These are phyloP conservation scores for Polypterus bichir DNA, from an alignment of 2,113 vertebrate genomes.

Conservation along the genomic window DNA sequence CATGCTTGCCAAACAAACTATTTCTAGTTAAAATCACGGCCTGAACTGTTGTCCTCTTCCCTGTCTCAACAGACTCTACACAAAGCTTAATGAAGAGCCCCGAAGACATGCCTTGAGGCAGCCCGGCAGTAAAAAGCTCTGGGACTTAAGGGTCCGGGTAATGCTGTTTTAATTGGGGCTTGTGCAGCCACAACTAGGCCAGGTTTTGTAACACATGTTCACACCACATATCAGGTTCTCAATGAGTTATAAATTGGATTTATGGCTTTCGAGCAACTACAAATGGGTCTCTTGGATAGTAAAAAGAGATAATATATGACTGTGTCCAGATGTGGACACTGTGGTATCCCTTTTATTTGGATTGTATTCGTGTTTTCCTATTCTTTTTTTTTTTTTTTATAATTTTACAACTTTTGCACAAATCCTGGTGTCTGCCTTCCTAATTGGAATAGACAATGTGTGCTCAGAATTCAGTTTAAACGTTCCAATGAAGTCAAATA, in stretches of 20 bases:
- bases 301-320: slow-evolving; percentile 25
- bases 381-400: slow-evolving; percentile 16
- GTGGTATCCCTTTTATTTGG: background rate
- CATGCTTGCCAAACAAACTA: slow-evolving; percentile 1
- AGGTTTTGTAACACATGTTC: slow-evolving; percentile 36
- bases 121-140: slow-evolving; percentile 16
- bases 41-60: slow-evolving; percentile 10
- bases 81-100: slow-evolving; percentile 15
- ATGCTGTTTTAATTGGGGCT: slow-evolving; percentile 38
- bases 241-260: slow-evolving; percentile 37
- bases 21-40: slow-evolving; percentile 8
- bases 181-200: slow-evolving; percentile 20
- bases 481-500: too few species aligned
- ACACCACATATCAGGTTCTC: slow-evolving; percentile 23
- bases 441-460: too few species aligned
- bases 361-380: too few species aligned
- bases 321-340: slow-evolving; percentile 24
- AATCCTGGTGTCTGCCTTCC: background rate
- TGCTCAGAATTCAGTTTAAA: too few species aligned
- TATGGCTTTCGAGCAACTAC: slow-evolving; percentile 20
- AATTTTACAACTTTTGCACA: slow-evolving; percentile 7
- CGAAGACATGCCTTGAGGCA: slow-evolving; percentile 19
- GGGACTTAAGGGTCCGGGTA: slow-evolving; percentile 20
- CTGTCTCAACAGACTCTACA: slow-evolving; percentile 9
- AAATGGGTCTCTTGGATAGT: slow-evolving; percentile 25